Conservation (phyloP, 2,797 vertebrate genomes). For the Momotus momota region DNA sequence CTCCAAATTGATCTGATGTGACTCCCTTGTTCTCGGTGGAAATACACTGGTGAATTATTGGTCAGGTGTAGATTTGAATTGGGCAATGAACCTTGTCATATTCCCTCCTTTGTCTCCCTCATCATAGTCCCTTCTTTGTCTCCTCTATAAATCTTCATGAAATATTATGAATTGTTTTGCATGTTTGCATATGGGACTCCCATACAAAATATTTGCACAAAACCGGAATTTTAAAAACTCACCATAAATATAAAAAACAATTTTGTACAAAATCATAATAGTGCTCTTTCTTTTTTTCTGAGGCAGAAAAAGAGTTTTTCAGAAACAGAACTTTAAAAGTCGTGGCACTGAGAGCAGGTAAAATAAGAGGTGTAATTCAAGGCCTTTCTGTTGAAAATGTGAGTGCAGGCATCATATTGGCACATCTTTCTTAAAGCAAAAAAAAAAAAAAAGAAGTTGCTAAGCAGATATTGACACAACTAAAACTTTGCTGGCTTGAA, state of each 20-base stretch:
- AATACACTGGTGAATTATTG: not conserved
- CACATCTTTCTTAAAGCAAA: not conserved
- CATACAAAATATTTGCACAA: not conserved
- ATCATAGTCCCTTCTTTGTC: not conserved
- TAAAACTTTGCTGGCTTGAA: not conserved
- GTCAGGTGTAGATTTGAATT: not conserved
- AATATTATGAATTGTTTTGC: not conserved
- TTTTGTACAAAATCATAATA: not conserved
- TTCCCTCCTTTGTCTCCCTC: not conserved
- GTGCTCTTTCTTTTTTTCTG: not conserved
- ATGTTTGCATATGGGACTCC: accelerated
- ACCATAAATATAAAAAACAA: not conserved
- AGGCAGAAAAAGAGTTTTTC: not conserved
- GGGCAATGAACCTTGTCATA: accelerated
- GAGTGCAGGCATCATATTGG: accelerated
- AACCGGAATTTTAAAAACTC: not conserved
- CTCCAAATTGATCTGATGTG: not conserved
- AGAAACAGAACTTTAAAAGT: not conserved
- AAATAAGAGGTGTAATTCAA: not conserved
- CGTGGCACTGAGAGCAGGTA: not conserved
- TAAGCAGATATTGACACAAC: not conserved
- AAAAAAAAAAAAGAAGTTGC: not conserved
- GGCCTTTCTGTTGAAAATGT: not conserved
- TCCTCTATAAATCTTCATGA: not conserved
- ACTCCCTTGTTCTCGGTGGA: not conserved